These are phyloP conservation scores for Ephestia elutella DNA, from an alignment of 1,140 invertebrate genomes.

Conservation along the genomic window DNA sequence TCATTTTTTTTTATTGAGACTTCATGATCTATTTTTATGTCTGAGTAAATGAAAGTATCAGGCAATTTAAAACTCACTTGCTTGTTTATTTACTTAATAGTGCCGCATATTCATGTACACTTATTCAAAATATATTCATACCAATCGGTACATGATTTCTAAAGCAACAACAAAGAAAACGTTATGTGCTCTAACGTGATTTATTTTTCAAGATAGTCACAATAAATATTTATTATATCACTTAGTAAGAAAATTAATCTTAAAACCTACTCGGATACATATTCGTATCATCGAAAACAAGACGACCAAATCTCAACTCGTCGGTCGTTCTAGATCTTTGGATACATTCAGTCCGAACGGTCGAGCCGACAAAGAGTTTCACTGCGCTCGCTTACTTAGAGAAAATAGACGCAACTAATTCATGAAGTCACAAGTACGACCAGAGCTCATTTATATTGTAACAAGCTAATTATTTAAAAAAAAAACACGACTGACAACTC, in stretches of 20 bases:
- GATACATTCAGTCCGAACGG: conserved; percentile 4
- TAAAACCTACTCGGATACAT: conserved; percentile 2
- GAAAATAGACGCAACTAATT: not conserved
- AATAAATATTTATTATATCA: conserved; percentile 12
- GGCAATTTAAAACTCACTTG: too few relatives aligned
- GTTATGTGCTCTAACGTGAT: conserved; percentile 6
- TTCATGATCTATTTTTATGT: too few relatives aligned
- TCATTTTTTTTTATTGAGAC: too few relatives aligned
- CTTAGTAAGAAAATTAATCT: conserved; percentile 6
- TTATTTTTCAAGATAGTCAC: conserved; percentile 15
- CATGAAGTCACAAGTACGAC: too few relatives aligned
- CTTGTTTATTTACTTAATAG: not conserved
- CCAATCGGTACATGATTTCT: conserved; percentile 10
- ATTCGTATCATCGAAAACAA: not conserved
- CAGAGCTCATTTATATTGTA: too few relatives aligned
- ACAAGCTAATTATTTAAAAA: too few relatives aligned
- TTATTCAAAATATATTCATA: conserved; percentile 5
- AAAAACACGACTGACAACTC: too few relatives aligned
- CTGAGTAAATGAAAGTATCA: too few relatives aligned
- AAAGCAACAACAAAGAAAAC: conserved; percentile 10
- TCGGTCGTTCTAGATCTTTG: conserved; percentile 9
- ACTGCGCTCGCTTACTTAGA: not conserved
- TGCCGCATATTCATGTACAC: not conserved
- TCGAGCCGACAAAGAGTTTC: not conserved
- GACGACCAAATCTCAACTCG: not conserved